phyloP scores from a whole-genome alignment of 2,797 vertebrate species.

The Platyrinchus mystaceus region DNA sequence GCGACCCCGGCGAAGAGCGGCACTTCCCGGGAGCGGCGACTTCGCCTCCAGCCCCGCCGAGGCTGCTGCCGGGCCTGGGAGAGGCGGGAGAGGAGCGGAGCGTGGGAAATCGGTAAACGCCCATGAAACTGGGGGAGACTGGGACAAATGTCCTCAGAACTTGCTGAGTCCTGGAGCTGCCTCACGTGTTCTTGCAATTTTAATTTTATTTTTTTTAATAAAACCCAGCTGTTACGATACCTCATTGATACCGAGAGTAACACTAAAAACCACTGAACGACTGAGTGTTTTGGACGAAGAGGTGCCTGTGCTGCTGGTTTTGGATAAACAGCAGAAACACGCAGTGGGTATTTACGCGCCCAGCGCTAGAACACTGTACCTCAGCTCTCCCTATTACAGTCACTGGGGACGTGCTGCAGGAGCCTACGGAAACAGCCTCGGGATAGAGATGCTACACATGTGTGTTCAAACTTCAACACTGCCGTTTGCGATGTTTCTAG shows the following conservation, averaged over 20 bases:
- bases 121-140: rapidly evolving
- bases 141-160: not conserved
- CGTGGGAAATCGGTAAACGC: not conserved
- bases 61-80: not conserved
- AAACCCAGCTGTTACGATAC: rapidly evolving
- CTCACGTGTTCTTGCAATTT: too few relatives aligned
- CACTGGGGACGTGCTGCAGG: not conserved
- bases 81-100: rapidly evolving
- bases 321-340: not conserved
- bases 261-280: rapidly evolving
- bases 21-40: not conserved
- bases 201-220: not conserved
- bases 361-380: not conserved
- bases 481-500: not conserved
- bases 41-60: not conserved
- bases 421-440: not conserved
- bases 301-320: not conserved
- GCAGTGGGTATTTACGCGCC: not conserved
- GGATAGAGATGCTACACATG: rapidly evolving
- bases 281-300: not conserved
- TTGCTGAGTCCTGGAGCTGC: not conserved
- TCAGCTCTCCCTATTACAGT: rapidly evolving
- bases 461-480: not conserved
- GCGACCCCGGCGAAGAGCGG: not conserved
- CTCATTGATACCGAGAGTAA: not conserved